Percentiles rank a stretch among this genome's conserved stretches.
phyloP scores from a whole-genome alignment of 2,888 invertebrate species.

The Lottia gigantea region DNA sequence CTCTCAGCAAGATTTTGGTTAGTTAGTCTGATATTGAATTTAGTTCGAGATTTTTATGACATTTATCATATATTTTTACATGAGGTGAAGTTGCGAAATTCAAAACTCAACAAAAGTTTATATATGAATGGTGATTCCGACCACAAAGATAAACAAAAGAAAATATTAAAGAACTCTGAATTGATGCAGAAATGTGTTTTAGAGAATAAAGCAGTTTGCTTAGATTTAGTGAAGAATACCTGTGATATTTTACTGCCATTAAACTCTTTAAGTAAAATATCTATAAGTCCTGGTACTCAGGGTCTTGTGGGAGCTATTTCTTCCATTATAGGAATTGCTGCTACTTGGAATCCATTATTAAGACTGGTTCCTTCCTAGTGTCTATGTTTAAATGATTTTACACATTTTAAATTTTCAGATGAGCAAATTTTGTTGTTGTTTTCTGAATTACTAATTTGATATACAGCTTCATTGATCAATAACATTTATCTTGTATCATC shows the following conservation, averaged over 20 bases:
- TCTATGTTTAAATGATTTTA: too few species aligned
- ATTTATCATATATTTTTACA: constrained; percentile 40
- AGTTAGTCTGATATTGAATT: constrained; percentile 81
- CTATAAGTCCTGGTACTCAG: constrained; percentile 81
- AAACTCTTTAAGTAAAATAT: constrained; percentile 82
- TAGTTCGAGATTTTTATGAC: constrained; percentile 87
- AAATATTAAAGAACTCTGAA: background rate
- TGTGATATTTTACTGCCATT: constrained; percentile 90
- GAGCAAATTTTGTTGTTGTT: too few species aligned
- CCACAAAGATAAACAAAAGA: constrained; percentile 70
- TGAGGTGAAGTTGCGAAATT: constrained; percentile 35
- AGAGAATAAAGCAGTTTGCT: constrained; percentile 71
- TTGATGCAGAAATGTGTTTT: constrained; percentile 37
- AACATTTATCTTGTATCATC: too few species aligned
- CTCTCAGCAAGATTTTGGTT: constrained; percentile 80
- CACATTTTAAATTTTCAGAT: too few species aligned
- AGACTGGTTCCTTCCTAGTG: constrained; percentile 72
- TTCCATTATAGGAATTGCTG: constrained; percentile 82
- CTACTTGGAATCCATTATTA: constrained; percentile 81
- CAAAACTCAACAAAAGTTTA: constrained; percentile 31
- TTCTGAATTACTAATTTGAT: too few species aligned
- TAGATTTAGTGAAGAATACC: constrained; percentile 86
- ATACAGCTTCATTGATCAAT: too few species aligned
- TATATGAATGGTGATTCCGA: constrained; percentile 61
- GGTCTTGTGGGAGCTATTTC: constrained; percentile 85